Conservation (phyloP, 64 coral and sea anemone species). For the Hydrozoanthus tunicans region DNA sequence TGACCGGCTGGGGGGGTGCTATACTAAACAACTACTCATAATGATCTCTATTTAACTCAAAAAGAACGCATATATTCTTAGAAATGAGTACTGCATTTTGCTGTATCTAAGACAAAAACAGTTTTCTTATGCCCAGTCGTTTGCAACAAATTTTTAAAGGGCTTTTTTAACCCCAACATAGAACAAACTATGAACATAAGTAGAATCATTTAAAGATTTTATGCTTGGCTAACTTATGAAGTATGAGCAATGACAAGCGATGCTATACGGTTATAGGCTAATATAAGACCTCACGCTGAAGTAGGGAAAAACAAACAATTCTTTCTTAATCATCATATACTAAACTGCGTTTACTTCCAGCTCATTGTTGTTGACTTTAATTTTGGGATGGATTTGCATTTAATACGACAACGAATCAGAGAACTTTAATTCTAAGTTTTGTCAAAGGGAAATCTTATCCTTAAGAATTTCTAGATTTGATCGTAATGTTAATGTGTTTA, state of each 20-base stretch:
- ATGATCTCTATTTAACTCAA: too few relatives aligned
- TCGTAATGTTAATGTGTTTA: conserved; percentile 23
- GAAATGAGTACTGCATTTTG: too few relatives aligned
- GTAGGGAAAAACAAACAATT: background rate
- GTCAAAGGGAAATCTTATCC: too few relatives aligned
- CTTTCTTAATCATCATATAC: too few relatives aligned
- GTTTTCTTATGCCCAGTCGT: background rate
- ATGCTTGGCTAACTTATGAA: background rate
- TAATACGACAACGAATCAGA: background rate
- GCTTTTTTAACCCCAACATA: background rate
- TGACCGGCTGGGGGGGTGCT: too few relatives aligned
- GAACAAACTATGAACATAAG: background rate
- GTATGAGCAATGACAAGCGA: background rate
- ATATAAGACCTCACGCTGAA: background rate
- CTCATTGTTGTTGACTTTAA: too few relatives aligned
- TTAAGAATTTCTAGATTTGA: conserved; percentile 19
- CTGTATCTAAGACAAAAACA: too few relatives aligned
- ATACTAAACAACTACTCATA: too few relatives aligned
- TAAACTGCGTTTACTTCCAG: too few relatives aligned
- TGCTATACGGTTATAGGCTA: background rate
- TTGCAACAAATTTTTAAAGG: background rate
- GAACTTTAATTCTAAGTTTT: too few relatives aligned
- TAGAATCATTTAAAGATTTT: background rate
- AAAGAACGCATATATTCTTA: too few relatives aligned
- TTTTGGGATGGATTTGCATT: background rate